Base-by-base conservation (phyloP, 2,797 vertebrate species). In the Sebastes cheni region DNA sequence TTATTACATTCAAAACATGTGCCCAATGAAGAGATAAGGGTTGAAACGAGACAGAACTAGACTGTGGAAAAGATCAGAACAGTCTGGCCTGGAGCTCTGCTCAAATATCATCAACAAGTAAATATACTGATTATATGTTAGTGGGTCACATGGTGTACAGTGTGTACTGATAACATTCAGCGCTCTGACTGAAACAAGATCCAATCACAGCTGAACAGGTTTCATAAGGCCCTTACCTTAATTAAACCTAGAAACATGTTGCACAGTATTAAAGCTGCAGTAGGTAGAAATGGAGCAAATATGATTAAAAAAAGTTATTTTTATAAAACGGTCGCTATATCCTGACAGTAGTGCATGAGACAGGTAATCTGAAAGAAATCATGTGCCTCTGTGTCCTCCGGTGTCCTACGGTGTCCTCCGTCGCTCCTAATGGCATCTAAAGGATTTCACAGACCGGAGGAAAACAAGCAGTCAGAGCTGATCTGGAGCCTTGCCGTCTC, bases 111-210 rank as follows among this genome's bases (percentile, higher is more conserved):
- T 27, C 46, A 61, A 52, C 56, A 59, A 78, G 22, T 32, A 67
- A 23, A 58, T 25, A 27, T 12, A 54, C 6, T n/a, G 3, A 25
- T 72, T 30, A 18, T 39, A 1, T 29, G n/a, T 54, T 64, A 54
- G 20, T 61, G 13, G 29, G 68, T 73, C 75, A 80, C 10, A 20
- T 27, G 16, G 12, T 60, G 39, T 16, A 2, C 8, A 30, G 30
- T 27, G 59, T 5, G 34, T 6, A n/a, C 14, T 75, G 67, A 83
- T 69, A 80, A 84, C 46, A 30, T 67, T 77, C 59, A 85, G 23
- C 14, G 1, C 2, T 50, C 16, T 39, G 52, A 27, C 61, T 4
- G 8, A n/a, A 8, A 52, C 46, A 52, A 39, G 25, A 64, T 13
- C 10, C 9, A 39, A 22, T 72, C 50, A 27, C 8, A 10, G 27